phyloP scores from a whole-genome alignment of 2,888 invertebrate species.

The Candidula unifasciata region DNA sequence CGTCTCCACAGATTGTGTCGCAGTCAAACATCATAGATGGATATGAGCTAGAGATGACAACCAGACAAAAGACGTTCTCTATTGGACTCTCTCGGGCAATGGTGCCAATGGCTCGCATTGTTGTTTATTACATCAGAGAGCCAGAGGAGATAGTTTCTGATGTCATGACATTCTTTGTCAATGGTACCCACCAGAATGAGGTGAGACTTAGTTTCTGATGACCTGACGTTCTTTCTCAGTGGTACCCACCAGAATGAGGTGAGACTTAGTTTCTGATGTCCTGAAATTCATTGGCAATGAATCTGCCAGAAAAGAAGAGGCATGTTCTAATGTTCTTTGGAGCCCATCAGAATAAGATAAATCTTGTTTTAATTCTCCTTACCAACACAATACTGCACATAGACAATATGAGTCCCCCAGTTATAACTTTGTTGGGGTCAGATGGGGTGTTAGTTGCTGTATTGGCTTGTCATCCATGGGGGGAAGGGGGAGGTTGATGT shows the following conservation, averaged over 20 bases:
- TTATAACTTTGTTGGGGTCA: too few species aligned
- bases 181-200: slow-evolving; percentile 94
- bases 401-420: too few species aligned
- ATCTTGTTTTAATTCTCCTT: too few species aligned
- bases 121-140: slow-evolving; percentile 89
- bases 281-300: slow-evolving; percentile 97
- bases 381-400: too few species aligned
- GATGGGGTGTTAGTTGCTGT: too few species aligned
- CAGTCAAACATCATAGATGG: slow-evolving; percentile 92
- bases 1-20: slow-evolving; percentile 84
- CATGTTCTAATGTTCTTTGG: too few species aligned
- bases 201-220: slow-evolving; percentile 87
- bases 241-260: slow-evolving; percentile 95
- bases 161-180: slow-evolving; percentile 95
- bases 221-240: slow-evolving; percentile 95
- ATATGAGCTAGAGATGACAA: slow-evolving; percentile 89
- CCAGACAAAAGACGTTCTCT: slow-evolving; percentile 79
- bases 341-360: too few species aligned
- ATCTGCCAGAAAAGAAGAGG: slow-evolving; percentile 95
- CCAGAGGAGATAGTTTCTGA: slow-evolving; percentile 93
- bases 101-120: slow-evolving; percentile 92
- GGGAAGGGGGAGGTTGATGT: too few species aligned
- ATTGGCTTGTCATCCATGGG: too few species aligned
- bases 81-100: slow-evolving; percentile 81
- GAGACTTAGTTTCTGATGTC: slow-evolving; percentile 86